Conservation (phyloP, 2,888 invertebrate genomes). For the Thymelicus lineola region DNA sequence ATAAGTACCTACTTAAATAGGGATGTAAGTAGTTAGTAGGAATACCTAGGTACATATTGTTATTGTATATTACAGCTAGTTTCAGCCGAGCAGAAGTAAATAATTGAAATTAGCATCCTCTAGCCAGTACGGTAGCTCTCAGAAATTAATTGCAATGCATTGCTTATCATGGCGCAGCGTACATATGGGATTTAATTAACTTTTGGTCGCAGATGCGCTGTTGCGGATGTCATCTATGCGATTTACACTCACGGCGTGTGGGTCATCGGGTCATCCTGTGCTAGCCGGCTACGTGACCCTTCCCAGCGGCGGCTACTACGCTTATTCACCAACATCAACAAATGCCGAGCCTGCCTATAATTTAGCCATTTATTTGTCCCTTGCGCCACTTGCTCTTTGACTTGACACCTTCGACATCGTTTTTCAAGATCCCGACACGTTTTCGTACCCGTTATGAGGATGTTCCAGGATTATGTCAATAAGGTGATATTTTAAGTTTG, state of each 20-base stretch:
- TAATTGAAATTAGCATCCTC: too few species aligned
- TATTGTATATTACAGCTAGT: too few species aligned
- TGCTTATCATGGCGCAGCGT: not conserved
- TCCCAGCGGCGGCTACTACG: constrained; percentile 33
- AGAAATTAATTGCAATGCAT: constrained; percentile 11
- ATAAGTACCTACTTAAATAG: too few species aligned
- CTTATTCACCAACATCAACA: constrained; percentile 30
- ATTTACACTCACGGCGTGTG: constrained; percentile 34
- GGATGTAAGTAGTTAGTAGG: too few species aligned
- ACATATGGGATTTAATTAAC: constrained; percentile 19
- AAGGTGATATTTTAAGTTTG: constrained; percentile 13
- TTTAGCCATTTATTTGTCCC: constrained; percentile 42
- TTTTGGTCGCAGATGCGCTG: constrained; percentile 28
- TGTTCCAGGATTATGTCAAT: constrained; percentile 24
- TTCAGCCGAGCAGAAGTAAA: too few species aligned
- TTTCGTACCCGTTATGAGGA: constrained; percentile 20
- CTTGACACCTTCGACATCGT: constrained; percentile 55
- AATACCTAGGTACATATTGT: too few species aligned
- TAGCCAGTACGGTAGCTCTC: not conserved
- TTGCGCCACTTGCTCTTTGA: constrained; percentile 56
- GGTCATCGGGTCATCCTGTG: constrained; percentile 31
- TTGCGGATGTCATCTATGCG: constrained; percentile 35
- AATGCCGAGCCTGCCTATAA: constrained; percentile 37
- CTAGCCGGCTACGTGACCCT: constrained; percentile 23
- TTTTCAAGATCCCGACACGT: constrained; percentile 36